Base-by-base conservation (phyloP, 2,888 invertebrate species). In the Notodonta ziczac region DNA sequence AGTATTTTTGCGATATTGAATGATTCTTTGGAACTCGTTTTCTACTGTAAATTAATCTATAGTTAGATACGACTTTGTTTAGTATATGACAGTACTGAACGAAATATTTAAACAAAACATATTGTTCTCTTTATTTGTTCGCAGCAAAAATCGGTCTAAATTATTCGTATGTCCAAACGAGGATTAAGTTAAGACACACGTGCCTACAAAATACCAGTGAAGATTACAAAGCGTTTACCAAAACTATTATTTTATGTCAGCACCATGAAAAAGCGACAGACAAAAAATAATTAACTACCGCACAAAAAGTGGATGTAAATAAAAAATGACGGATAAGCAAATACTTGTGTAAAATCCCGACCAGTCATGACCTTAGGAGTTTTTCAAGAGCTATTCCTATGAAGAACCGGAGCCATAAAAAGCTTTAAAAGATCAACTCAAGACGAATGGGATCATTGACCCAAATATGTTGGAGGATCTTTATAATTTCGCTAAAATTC, bases 361-460 rank as follows among this genome's bases (percentile, higher is more conserved):
- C 63, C 63, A 68, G 53, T 69, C 66, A 63, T 60, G 72, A 72
- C 73, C 66, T 66, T 60, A 57, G 57, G 24, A 35, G 58, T 51
- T 60, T 55, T 56, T 60, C 57, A 61, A 60, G 69, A 67, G 70
- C 63, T 70, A 65, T 66, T 75, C 69, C 59, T 59, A 62, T 63
- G 55, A 67, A 70, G 74, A 69, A 68, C 54, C 58, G 57, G 59
- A 64, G 42, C 50, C 16, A 51, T 54, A 61, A 69, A 59, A 60
- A 60, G 55, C 61, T 42, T 61, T 44, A 63, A 67, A 59, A 52
- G 53, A 52, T 58, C 58, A 62, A 42, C 50, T 59, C 40, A 56
- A 59, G n/a, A 51, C 7, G 14, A 78, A 76, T 70, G 62, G 64
- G 79, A 76, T 76, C 78, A 78, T 69, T 76, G 79, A 74, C 78